A percentile compares a stretch with the other conserved stretches of the same genome.
These are phyloP conservation scores for Schizopygopsis malacanthus DNA, from an alignment of 2,797 vertebrate genomes.

Conservation along the genomic window DNA sequence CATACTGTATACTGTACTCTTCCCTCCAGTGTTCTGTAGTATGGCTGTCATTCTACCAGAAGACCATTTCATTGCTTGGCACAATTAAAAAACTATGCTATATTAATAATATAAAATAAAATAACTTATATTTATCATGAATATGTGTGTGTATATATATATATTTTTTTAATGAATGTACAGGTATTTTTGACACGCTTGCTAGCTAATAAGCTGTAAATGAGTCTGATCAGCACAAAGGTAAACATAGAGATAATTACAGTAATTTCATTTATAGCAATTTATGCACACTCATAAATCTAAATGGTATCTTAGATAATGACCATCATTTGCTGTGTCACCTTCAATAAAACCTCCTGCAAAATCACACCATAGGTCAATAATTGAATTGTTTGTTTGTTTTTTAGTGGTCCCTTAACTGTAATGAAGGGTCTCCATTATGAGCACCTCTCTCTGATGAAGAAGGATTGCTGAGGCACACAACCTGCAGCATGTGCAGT, in stretches of 20 bases:
- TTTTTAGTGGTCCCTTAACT: neutral
- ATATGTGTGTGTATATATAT: too few relatives aligned
- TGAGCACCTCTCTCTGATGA: neutral
- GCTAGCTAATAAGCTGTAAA: neutral
- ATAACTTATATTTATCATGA: too few relatives aligned
- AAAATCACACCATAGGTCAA: neutral
- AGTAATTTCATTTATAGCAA: neutral
- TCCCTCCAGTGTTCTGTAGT: neutral
- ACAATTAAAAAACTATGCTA: neutral
- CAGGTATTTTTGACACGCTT: neutral
- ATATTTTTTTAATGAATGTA: too few relatives aligned
- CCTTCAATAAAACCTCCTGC: neutral
- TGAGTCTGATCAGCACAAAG: neutral
- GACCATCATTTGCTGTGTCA: neutral
- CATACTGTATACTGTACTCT: neutral
- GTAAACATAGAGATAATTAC: neutral
- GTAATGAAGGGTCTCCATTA: too few relatives aligned
- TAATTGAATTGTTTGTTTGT: neutral
- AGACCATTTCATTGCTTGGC: neutral
- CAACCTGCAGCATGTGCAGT: neutral
- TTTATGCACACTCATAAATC: neutral
- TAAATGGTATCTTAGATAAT: neutral
- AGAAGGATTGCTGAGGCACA: neutral
- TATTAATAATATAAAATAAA: neutral
- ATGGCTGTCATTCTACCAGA: neutral